A percentile compares a stretch with the other conserved stretches of the same genome.
Conservation (phyloP, 92 coral and sea anemone species). For the Chrysogorgia sp. region DNA sequence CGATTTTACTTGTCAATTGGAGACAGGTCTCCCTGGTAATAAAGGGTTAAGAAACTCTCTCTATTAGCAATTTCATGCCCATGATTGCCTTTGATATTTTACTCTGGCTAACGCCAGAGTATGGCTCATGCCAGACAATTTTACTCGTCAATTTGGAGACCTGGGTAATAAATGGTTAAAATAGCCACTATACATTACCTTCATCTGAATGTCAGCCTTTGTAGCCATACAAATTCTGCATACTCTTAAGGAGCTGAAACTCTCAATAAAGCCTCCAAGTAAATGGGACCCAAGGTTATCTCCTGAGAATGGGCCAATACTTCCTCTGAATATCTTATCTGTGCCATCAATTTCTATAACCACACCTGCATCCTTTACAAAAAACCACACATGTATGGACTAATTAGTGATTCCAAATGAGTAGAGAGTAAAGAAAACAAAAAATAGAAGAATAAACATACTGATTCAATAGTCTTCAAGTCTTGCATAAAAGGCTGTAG, state of each 20-base stretch:
- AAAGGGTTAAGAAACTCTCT: too few species aligned
- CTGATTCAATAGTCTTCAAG: slow-evolving; percentile 59
- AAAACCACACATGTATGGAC: too few species aligned
- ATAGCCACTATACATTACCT: slow-evolving; percentile 26
- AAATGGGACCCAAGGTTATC: slow-evolving; percentile 79
- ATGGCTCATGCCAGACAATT: too few species aligned
- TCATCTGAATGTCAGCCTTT: slow-evolving; percentile 60
- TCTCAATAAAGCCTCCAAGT: slow-evolving; percentile 67
- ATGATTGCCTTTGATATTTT: too few species aligned
- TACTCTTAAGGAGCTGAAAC: slow-evolving; percentile 60
- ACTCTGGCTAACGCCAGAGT: too few species aligned
- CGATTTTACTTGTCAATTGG: too few species aligned
- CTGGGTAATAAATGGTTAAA: too few species aligned
- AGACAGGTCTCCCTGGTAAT: too few species aligned
- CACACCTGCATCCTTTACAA: slow-evolving; percentile 63
- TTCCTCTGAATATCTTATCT: slow-evolving; percentile 54
- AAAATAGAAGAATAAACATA: slow-evolving; percentile 56
- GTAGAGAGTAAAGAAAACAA: too few species aligned
- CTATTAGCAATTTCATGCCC: too few species aligned
- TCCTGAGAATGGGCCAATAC: slow-evolving; percentile 66
- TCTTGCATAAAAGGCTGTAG: slow-evolving; percentile 69
- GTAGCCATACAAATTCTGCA: slow-evolving; percentile 78
- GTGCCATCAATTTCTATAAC: slow-evolving; percentile 47
- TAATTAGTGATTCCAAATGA: background rate
- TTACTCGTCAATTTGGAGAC: too few species aligned